Conservation (phyloP, 92 coral and sea anemone genomes). For the Phenganax marumi region DNA sequence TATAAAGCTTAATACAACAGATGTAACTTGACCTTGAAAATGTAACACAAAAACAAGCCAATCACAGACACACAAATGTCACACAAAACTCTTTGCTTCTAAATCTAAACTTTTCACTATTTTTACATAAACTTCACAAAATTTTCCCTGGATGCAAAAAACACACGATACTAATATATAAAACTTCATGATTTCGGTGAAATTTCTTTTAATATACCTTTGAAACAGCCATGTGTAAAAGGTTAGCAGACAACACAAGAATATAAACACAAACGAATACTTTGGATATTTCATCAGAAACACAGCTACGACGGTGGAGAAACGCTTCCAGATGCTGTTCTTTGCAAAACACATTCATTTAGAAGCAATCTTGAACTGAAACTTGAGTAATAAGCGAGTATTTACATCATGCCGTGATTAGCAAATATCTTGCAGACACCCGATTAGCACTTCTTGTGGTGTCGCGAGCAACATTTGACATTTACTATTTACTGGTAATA, state of each 20-base stretch:
- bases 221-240: neutral
- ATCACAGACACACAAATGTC: slow-evolving; percentile 1
- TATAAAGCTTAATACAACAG: too few relatives aligned
- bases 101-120: too few relatives aligned
- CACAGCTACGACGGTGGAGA: slow-evolving; percentile 14
- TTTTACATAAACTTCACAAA: too few relatives aligned
- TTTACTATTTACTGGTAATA: too few relatives aligned
- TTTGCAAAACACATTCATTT: slow-evolving; percentile 35
- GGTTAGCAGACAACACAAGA: neutral
- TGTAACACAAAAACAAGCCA: neutral
- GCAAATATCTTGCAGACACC: too few relatives aligned
- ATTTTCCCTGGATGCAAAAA: too few relatives aligned
- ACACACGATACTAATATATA: too few relatives aligned
- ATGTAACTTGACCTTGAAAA: too few relatives aligned
- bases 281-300: slow-evolving; percentile 31
- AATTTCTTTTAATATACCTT: neutral
- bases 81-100: neutral
- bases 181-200: neutral
- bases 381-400: neutral
- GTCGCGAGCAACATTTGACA: too few relatives aligned
- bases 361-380: neutral
- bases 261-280: neutral
- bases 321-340: neutral
- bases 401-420: too few relatives aligned
- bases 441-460: too few relatives aligned